Evolutionary conservation across 2,113 vertebrate genomes (phyloP), one percentile per base, ranked within the genome.

Genomic region (Craseonycteris thonglongyai): DNA sequence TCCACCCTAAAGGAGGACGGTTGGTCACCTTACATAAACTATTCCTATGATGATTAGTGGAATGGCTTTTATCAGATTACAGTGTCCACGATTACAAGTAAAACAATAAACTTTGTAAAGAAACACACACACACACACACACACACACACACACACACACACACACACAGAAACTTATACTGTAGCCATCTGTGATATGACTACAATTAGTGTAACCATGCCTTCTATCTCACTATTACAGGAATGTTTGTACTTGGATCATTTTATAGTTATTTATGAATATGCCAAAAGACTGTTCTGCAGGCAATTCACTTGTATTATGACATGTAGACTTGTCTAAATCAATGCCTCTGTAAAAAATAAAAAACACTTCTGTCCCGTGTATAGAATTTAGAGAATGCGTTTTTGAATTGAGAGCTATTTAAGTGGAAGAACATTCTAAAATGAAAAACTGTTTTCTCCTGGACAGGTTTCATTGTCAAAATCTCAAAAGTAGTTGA

Each of bases 101-200:
- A 95, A 92, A 88, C 58, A 89, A 92, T 28, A 45, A 35, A 58
- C 38, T 81, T n/a, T 91, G 47, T 65, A 76, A 82, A 74, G 28
- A 28, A 22, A 74, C n/a, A 49, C 16, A 75, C 51, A 45, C 2
- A 40, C 15, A 15, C 5, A 45, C 8, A 24, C 10, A 9, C 24
- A 58, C 24, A 11, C 22, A 22, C 5, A 21, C 21, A 90, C 83
- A 66, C 24, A 93, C n/a, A 26, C 24, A 58, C 24, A 11, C 22
- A 22, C 5, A 21, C 21, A 90, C 83, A 66, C 24, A 93, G 54
- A 33, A 78, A 80, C 38, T 69, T 88, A 35, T 24, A 65, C 35
- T 28, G 3, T 33, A 28, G 45, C 78, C 14, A 66, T 81, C 42
- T 45, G 6, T 86, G 90, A 30, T 71, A 45, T 14, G 28, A 88